These are phyloP conservation scores for Micrastur ruficollis DNA, from an alignment of 2,797 vertebrate species.

Conservation along the genomic window DNA sequence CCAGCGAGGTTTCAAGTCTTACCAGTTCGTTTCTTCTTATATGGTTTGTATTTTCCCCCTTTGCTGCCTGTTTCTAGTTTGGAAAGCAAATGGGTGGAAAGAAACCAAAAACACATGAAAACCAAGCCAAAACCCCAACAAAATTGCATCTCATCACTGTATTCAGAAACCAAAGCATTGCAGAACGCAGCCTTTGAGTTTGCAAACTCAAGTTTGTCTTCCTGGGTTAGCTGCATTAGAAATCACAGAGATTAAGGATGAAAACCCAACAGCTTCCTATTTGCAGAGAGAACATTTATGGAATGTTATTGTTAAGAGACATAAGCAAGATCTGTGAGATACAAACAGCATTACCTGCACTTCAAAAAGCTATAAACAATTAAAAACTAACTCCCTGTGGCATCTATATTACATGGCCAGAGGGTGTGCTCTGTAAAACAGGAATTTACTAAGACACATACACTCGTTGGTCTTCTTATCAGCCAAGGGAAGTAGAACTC, in stretches of 20 bases:
- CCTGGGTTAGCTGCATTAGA: neutral
- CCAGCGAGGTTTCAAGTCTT: neutral
- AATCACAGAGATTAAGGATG: neutral
- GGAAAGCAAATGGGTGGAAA: neutral
- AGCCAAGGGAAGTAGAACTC: neutral
- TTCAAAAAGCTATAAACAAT: neutral
- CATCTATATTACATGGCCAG: neutral
- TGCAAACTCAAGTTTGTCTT: neutral
- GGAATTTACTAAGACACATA: neutral
- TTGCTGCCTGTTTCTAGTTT: constrained; percentile 27
- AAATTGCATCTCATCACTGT: neutral
- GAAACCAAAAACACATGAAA: neutral
- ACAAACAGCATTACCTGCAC: neutral
- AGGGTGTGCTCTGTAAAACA: neutral
- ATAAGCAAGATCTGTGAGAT: neutral
- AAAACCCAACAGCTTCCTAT: neutral
- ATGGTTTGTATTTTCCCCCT: neutral
- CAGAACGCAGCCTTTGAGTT: neutral
- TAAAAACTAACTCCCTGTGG: neutral
- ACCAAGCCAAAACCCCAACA: neutral
- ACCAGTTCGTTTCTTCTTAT: neutral
- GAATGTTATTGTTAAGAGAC: neutral
- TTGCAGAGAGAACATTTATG: neutral
- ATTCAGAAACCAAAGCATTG: neutral
- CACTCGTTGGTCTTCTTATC: neutral